A percentile compares a stretch with the other conserved stretches of the same genome.
These are phyloP conservation scores for Zaprionus capensis DNA, from an alignment of 1,140 invertebrate species.

Conservation along the genomic window DNA sequence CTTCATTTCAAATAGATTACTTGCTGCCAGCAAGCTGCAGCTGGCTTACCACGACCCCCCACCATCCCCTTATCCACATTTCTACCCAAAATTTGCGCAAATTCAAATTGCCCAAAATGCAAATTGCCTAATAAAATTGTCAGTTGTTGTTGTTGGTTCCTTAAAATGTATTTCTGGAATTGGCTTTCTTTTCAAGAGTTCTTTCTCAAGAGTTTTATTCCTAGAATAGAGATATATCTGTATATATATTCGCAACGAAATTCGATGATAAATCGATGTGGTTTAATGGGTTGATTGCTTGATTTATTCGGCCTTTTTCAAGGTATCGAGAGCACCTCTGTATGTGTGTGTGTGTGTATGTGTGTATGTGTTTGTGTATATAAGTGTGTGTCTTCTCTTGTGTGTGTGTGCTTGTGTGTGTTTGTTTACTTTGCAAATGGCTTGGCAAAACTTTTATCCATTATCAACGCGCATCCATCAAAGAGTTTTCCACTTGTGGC, in stretches of 20 bases:
- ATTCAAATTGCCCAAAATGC: neutral
- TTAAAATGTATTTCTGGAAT: neutral
- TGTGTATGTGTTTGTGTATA: neutral
- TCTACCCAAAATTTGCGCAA: neutral
- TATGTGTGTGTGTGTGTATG: neutral
- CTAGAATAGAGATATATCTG: neutral
- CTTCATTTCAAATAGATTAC: neutral
- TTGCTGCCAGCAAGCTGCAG: neutral
- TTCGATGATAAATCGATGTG: slow-evolving; percentile 30
- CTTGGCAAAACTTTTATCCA: slow-evolving; percentile 19
- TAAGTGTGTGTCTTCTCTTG: neutral
- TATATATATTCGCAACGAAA: neutral
- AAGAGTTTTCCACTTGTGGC: slow-evolving; percentile 27
- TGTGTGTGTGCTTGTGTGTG: neutral
- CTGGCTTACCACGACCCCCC: no score
- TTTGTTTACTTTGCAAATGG: slow-evolving; percentile 21
- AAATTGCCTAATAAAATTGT: slow-evolving; percentile 1
- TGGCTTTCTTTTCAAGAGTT: neutral
- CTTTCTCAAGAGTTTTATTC: slow-evolving; percentile 5
- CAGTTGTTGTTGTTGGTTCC: neutral
- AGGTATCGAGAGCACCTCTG: slow-evolving; percentile 2
- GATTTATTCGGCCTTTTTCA: slow-evolving; percentile 28
- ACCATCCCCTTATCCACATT: no score
- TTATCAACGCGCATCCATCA: slow-evolving; percentile 27
- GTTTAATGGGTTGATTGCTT: slow-evolving; percentile 19